Conservation (phyloP, 2,888 invertebrate species). For the Ormyrus thymus region DNA sequence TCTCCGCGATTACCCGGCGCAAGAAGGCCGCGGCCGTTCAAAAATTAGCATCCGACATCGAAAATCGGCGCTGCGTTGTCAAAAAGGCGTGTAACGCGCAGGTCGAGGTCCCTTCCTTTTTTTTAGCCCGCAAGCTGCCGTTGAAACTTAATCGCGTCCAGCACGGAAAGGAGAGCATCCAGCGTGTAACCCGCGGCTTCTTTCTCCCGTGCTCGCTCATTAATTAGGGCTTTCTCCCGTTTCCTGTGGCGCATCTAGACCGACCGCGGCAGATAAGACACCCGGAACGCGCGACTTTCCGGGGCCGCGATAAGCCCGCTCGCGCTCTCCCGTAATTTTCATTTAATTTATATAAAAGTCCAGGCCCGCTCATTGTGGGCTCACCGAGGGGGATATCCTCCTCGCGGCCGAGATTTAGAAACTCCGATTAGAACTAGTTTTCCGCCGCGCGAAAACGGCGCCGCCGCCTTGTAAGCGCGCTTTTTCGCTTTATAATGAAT, state of each 20-base stretch:
- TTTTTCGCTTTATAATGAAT: constrained; percentile 33
- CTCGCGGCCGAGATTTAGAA: constrained; percentile 35
- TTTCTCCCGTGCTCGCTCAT: constrained; percentile 8
- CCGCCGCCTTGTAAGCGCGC: constrained; percentile 11
- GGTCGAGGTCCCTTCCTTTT: background rate
- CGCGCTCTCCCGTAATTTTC: constrained; percentile 7
- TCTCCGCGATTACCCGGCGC: constrained; percentile 13
- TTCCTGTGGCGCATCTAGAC: constrained; percentile 33
- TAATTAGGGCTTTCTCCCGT: constrained; percentile 49
- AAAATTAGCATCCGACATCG: constrained; percentile 1
- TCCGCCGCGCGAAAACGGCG: background rate
- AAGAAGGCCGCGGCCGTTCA: background rate
- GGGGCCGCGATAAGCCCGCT: constrained; percentile 24
- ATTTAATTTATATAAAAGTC: constrained; percentile 28
- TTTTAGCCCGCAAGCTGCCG: constrained; percentile 32
- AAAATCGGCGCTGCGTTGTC: background rate
- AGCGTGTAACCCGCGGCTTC: background rate
- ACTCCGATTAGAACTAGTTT: constrained; percentile 35
- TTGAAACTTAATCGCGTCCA: constrained; percentile 39
- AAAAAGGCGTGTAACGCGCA: background rate
- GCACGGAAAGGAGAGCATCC: constrained; percentile 26
- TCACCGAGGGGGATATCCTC: constrained; percentile 19
- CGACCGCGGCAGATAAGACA: constrained; percentile 20
- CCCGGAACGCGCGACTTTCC: background rate
- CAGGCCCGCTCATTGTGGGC: background rate